phyloP scores from a whole-genome alignment of 2,888 invertebrate genomes.

The Trilocha varians region DNA sequence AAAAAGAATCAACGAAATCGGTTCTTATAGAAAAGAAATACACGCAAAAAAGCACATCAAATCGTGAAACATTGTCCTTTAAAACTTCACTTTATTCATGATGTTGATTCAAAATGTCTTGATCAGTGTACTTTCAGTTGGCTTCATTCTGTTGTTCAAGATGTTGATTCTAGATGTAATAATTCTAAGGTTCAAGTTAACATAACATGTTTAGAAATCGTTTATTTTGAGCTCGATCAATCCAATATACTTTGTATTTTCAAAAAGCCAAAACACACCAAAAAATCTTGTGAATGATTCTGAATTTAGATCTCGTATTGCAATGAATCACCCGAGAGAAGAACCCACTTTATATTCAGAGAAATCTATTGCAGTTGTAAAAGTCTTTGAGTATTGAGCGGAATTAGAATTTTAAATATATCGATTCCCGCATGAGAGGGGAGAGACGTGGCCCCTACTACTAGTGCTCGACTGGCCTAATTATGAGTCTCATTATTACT shows the following conservation, averaged over 20 bases:
- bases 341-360: conserved; percentile 50
- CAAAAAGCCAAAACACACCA: background rate
- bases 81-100: too few species aligned
- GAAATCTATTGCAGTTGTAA: conserved; percentile 54
- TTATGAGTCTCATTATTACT: too few species aligned
- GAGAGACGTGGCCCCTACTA: background rate
- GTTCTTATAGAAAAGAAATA: too few species aligned
- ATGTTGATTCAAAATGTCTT: too few species aligned
- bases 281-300: background rate
- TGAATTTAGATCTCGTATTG: background rate
- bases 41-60: too few species aligned
- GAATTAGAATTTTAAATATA: conserved; percentile 68
- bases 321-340: conserved; percentile 23
- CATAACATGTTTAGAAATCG: too few species aligned
- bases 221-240: too few species aligned
- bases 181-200: too few species aligned
- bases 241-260: background rate
- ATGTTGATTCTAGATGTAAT: background rate
- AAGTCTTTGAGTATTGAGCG: conserved; percentile 42
- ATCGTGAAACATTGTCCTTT: too few species aligned
- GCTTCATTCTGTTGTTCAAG: too few species aligned
- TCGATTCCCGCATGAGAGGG: conserved; percentile 51
- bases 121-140: too few species aligned
- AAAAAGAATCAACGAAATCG: too few species aligned
- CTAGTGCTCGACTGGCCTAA: background rate